These are phyloP conservation scores for Erythrolamprus reginae DNA, from an alignment of 2,113 vertebrate species.

Conservation along the genomic window DNA sequence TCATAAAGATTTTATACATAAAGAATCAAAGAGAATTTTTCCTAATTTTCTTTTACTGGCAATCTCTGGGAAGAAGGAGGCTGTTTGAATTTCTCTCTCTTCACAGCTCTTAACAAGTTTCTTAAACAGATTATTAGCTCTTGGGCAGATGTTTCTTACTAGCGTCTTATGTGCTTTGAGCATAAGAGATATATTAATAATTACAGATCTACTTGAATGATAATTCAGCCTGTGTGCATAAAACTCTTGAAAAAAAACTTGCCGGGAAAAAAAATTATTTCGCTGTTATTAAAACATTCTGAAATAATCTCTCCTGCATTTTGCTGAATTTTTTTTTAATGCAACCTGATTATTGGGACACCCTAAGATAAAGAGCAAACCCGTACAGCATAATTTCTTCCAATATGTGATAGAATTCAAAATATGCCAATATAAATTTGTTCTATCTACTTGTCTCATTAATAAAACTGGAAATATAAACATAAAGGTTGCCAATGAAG, in stretches of 20 bases:
- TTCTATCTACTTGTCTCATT: neutral
- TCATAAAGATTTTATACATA: too few relatives aligned
- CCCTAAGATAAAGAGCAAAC: neutral
- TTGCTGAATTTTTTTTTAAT: neutral
- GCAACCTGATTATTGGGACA: neutral
- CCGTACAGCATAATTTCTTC: neutral
- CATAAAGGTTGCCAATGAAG: neutral
- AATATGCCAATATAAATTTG: neutral
- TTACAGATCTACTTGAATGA: conserved; percentile 16
- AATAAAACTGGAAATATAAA: neutral
- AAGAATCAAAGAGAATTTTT: neutral
- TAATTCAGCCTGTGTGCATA: neutral
- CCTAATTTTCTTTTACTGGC: neutral
- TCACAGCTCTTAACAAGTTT: conserved; percentile 9
- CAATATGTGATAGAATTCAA: neutral
- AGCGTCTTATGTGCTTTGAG: conserved; percentile 19
- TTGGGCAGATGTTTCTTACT: conserved; percentile 45
- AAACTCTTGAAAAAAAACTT: conserved; percentile 17
- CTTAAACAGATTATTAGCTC: conserved; percentile 40
- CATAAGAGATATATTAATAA: conserved; percentile 16
- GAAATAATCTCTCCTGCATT: neutral
- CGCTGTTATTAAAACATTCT: neutral
- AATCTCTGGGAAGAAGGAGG: neutral
- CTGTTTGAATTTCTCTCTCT: neutral
- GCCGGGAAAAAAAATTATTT: neutral